Evolutionary conservation across 2,797 vertebrate genomes (phyloP).

Genomic region (Amniataba percoides): DNA sequence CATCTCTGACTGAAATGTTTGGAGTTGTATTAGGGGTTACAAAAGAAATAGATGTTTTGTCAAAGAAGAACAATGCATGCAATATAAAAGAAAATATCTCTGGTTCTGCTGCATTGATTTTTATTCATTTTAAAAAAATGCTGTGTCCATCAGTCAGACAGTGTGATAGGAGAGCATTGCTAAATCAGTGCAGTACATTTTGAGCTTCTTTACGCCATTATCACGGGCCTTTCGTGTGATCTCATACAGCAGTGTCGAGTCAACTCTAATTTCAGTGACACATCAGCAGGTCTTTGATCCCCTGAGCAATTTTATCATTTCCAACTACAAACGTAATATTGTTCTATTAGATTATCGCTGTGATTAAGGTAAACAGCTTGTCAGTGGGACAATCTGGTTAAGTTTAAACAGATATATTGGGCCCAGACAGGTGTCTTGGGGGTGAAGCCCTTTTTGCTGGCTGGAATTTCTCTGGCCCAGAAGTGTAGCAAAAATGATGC

Average conservation of each 20-base stretch:
- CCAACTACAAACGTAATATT: constrained; percentile 67
- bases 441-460: constrained; percentile 31
- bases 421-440: constrained; percentile 70
- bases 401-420: constrained; percentile 64
- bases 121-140: neutral
- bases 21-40: neutral
- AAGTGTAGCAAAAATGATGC: constrained; percentile 64
- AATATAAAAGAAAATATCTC: neutral
- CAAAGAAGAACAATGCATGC: neutral
- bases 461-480: constrained; percentile 63
- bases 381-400: constrained; percentile 64
- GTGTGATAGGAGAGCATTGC: neutral
- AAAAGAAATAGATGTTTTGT: neutral
- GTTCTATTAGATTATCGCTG: constrained; percentile 74
- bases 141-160: neutral
- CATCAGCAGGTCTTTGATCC: constrained; percentile 58
- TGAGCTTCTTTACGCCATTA: neutral
- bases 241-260: constrained; percentile 30
- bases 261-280: constrained; percentile 46
- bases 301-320: constrained; percentile 36
- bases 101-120: neutral
- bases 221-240: constrained; percentile 5
- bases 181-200: constrained; percentile 1
- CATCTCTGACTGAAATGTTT: neutral
- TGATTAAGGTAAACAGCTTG: constrained; percentile 77